These are phyloP conservation scores for Pelobates cultripes DNA, from an alignment of 2,797 vertebrate genomes.

Conservation along the genomic window DNA sequence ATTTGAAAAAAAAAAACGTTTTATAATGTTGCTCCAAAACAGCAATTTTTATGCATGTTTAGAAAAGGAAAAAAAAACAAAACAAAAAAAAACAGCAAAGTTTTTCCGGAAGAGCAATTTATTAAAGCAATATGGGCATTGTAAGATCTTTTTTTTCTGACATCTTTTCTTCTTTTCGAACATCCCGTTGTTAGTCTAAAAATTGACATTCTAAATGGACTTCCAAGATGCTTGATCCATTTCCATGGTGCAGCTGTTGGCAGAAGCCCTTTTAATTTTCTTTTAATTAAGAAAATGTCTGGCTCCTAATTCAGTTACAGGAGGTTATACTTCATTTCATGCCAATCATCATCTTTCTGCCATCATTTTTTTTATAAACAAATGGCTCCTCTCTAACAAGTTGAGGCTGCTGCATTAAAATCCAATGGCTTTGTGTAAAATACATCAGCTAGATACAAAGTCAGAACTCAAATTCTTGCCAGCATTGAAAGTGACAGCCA, in stretches of 20 bases:
- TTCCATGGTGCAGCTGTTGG: neutral
- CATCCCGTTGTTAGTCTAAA: neutral
- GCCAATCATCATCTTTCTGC: conserved; percentile 18
- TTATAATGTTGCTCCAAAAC: no score
- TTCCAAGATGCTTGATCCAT: no score
- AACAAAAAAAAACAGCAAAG: no score
- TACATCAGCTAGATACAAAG: neutral
- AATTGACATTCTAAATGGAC: neutral
- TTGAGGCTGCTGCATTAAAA: conserved; percentile 10
- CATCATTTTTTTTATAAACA: conserved; percentile 20
- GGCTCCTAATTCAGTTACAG: conserved; percentile 9
- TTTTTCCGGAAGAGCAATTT: no score
- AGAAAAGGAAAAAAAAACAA: no score
- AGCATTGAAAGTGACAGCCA: conserved; percentile 29
- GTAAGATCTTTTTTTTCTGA: neutral
- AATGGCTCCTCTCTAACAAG: conserved; percentile 8
- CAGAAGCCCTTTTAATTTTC: conserved; percentile 19
- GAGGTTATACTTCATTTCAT: conserved; percentile 15
- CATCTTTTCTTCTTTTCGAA: neutral
- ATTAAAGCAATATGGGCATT: no score
- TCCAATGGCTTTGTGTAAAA: conserved; percentile 6
- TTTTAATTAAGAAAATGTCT: conserved; percentile 19
- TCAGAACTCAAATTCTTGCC: neutral
- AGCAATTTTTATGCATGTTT: no score
- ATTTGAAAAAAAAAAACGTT: no score